A percentile compares a stretch with the other conserved stretches of the same genome.
Conservation (phyloP, 2,113 vertebrate genomes). For the Craseonycteris thonglongyai region DNA sequence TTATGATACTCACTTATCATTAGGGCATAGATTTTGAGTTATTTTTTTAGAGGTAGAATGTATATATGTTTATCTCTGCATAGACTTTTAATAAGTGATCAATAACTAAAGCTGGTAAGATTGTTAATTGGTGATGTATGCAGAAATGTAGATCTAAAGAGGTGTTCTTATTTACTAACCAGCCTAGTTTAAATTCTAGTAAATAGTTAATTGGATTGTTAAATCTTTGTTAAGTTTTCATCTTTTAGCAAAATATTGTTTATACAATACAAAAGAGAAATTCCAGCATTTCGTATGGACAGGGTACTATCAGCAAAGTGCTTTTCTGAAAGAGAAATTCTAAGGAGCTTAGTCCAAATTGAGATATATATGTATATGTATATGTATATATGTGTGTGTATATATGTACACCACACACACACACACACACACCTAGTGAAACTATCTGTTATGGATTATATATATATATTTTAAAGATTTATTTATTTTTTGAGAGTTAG, state of each 20-base stretch:
- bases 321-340: no score
- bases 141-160: background rate
- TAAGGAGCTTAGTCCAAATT: background rate
- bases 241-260: slow-evolving; percentile 29
- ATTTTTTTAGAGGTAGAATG: background rate
- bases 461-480: no score
- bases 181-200: background rate
- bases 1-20: background rate
- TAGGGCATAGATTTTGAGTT: background rate
- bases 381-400: no score
- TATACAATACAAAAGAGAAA: background rate
- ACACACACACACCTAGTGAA: background rate
- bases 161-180: background rate
- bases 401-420: no score
- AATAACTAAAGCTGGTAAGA: slow-evolving; percentile 5
- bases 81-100: background rate
- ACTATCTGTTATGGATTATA: no score
- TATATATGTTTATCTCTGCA: background rate
- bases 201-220: background rate
- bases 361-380: no score
- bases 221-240: slow-evolving; percentile 20
- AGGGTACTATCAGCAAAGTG: no score
- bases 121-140: background rate
- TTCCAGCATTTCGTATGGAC: no score
- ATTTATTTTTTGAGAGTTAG: no score